Percentiles rank a stretch among this genome's conserved stretches.
Conservation (phyloP, 2,888 invertebrate genomes). For the Limulus polyphemus region DNA sequence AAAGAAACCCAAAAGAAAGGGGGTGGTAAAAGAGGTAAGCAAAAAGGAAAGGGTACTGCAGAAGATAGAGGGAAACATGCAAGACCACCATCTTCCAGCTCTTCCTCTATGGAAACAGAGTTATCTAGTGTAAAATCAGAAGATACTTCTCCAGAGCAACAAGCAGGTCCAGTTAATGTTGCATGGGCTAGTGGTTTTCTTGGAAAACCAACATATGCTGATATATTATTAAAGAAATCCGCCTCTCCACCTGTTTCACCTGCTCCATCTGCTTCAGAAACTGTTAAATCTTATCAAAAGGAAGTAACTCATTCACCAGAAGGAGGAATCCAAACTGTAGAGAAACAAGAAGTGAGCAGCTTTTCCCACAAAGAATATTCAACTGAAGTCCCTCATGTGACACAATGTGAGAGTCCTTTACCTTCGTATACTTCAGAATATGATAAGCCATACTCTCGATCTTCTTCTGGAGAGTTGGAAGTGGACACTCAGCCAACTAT, state of each 20-base stretch:
- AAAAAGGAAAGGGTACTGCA: too few species aligned
- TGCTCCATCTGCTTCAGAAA: constrained; percentile 5
- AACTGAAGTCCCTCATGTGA: constrained; percentile 7
- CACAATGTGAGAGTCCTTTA: constrained; percentile 3
- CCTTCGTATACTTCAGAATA: too few species aligned
- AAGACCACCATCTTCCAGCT: too few species aligned
- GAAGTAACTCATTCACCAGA: constrained; percentile 11
- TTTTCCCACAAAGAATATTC: constrained; percentile 5
- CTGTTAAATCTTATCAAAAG: constrained; percentile 16
- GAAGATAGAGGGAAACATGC: too few species aligned
- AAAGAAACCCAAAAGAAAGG: too few species aligned
- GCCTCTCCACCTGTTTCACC: constrained; percentile 31
- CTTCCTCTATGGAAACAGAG: too few species aligned
- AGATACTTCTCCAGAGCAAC: too few species aligned
- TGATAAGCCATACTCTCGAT: not conserved
- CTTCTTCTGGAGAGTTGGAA: not conserved
- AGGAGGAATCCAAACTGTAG: constrained; percentile 9
- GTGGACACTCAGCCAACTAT: not conserved
- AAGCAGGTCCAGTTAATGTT: not conserved
- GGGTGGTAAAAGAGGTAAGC: too few species aligned
- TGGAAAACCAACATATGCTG: constrained; percentile 46
- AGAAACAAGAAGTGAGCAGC: constrained; percentile 16
- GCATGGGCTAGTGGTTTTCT: constrained; percentile 21
- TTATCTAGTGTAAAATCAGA: too few species aligned
- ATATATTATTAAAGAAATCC: constrained; percentile 53